Conservation (phyloP, 2,888 invertebrate species). For the Ophion ventricosus region DNA sequence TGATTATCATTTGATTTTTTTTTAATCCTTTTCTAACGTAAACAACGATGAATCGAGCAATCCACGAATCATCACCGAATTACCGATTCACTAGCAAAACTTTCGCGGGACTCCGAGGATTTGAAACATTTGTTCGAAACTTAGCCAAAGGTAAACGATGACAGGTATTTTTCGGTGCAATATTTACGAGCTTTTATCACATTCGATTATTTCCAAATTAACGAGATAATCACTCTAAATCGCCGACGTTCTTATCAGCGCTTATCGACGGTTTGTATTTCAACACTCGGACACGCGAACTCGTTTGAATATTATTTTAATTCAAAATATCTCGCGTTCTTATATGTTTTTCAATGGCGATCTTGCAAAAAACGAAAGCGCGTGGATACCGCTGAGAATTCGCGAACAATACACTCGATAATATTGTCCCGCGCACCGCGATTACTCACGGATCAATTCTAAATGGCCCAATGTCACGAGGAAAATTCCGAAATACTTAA, state of each 20-base stretch:
- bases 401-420: slow-evolving; percentile 9
- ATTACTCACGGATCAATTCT: slow-evolving; percentile 21
- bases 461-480: slow-evolving; percentile 20
- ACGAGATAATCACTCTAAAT: background rate
- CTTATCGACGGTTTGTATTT: slow-evolving; percentile 19
- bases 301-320: background rate
- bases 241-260: background rate
- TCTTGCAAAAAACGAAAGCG: background rate
- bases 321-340: background rate
- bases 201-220: slow-evolving; percentile 16
- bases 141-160: background rate
- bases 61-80: slow-evolving; percentile 24
- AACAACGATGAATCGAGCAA: background rate
- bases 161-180: background rate
- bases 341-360: background rate
- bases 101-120: background rate
- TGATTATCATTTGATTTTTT: background rate
- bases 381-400: background rate
- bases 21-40: background rate
- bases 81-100: slow-evolving; percentile 16
- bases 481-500: slow-evolving; percentile 21
- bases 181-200: slow-evolving; percentile 10
- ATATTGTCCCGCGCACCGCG: slow-evolving; percentile 8
- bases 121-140: slow-evolving; percentile 2
- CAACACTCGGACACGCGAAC: background rate